Evolutionary conservation across 1,140 invertebrate species (phyloP).

Genomic region (Aphidius gifuensis): DNA sequence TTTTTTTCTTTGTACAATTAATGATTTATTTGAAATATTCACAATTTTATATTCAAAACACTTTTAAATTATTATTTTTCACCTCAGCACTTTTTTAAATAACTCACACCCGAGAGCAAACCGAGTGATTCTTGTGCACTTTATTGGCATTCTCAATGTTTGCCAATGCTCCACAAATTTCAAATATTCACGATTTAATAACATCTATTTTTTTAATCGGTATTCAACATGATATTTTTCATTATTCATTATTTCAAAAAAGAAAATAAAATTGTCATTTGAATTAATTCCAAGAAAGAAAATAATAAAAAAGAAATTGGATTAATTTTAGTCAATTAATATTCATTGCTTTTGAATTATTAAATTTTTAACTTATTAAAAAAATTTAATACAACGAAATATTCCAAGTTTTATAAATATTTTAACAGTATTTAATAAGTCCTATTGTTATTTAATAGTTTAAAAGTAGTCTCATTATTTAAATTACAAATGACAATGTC

Average conservation of each 20-base stretch:
- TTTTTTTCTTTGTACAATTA: background rate
- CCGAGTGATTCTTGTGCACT: conserved; percentile 18
- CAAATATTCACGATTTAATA: conserved; percentile 15
- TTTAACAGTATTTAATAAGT: conserved; percentile 7
- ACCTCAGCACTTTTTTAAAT: conserved; percentile 37
- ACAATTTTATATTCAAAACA: background rate
- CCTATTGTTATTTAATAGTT: conserved; percentile 15
- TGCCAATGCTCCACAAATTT: conserved; percentile 15
- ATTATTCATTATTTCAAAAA: background rate
- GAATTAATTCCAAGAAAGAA: background rate
- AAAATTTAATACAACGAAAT: too few species aligned
- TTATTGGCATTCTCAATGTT: conserved; percentile 33
- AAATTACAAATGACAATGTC: background rate
- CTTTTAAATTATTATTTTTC: conserved; percentile 13
- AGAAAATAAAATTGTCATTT: background rate
- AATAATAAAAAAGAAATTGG: too few species aligned
- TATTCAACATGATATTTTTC: too few species aligned
- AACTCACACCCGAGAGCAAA: conserved; percentile 31
- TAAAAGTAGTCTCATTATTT: conserved; percentile 1
- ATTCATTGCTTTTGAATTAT: too few species aligned
- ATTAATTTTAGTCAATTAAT: too few species aligned
- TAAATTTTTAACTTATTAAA: too few species aligned
- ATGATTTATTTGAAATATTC: background rate
- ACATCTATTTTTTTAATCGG: conserved; percentile 6
- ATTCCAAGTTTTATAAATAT: too few species aligned